phyloP scores from a whole-genome alignment of 2,888 invertebrate species.

The Leptinotarsa peninsularis region DNA sequence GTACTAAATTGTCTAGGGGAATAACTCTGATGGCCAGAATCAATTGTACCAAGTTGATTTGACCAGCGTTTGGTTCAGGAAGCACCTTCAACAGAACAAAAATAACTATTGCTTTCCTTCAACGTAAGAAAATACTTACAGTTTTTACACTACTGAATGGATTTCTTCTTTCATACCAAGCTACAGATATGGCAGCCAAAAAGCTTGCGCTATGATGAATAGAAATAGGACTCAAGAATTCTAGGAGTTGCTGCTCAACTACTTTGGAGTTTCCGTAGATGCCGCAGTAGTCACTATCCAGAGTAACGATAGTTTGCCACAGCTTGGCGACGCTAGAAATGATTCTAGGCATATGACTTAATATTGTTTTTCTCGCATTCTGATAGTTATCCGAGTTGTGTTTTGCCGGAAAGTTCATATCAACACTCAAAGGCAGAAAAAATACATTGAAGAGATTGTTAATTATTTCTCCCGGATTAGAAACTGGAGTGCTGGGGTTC shows the following conservation, averaged over 20 bases:
- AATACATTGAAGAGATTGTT: slow-evolving; percentile 86
- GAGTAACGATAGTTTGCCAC: slow-evolving; percentile 77
- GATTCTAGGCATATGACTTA: slow-evolving; percentile 84
- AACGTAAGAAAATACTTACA: slow-evolving; percentile 53
- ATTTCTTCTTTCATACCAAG: slow-evolving; percentile 82
- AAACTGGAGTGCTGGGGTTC: slow-evolving; percentile 67
- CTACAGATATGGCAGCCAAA: slow-evolving; percentile 84
- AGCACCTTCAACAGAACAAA: slow-evolving; percentile 64
- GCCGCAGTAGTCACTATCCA: slow-evolving; percentile 67
- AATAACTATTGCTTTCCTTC: background rate
- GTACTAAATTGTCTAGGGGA: slow-evolving; percentile 85
- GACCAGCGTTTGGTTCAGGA: slow-evolving; percentile 76
- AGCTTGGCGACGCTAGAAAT: slow-evolving; percentile 82
- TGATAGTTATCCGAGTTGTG: slow-evolving; percentile 65
- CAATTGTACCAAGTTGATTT: slow-evolving; percentile 81
- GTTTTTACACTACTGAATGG: slow-evolving; percentile 66
- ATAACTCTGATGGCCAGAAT: slow-evolving; percentile 85
- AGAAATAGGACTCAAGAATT: slow-evolving; percentile 86
- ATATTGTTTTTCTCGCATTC: slow-evolving; percentile 78
- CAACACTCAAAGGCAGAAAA: slow-evolving; percentile 72
- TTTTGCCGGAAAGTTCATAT: slow-evolving; percentile 59
- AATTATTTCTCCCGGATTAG: slow-evolving; percentile 79
- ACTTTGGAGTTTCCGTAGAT: slow-evolving; percentile 74
- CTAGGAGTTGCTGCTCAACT: slow-evolving; percentile 82
- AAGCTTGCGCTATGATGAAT: slow-evolving; percentile 85